A percentile compares a stretch with the other conserved stretches of the same genome.
These are phyloP conservation scores for Odontophorus gujanensis DNA, from an alignment of 2,113 vertebrate genomes.

Conservation along the genomic window DNA sequence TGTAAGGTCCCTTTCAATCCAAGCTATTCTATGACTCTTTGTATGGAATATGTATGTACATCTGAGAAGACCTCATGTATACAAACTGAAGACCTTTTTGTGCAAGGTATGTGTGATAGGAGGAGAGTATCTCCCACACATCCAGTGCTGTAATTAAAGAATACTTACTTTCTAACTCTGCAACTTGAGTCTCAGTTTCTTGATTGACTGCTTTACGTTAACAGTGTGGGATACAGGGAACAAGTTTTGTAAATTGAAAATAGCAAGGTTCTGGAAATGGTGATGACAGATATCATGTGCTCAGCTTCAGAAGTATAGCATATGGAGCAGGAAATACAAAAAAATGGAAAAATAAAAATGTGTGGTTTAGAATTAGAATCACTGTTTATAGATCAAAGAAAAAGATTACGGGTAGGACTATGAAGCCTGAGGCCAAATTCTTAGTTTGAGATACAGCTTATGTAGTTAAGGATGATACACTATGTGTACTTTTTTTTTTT, in stretches of 20 bases:
- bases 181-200: too few relatives aligned
- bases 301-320: background rate
- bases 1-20: too few relatives aligned
- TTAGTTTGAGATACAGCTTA: background rate
- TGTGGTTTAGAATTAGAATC: background rate
- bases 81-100: too few relatives aligned
- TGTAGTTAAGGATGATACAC: background rate
- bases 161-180: too few relatives aligned
- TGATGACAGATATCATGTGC: background rate
- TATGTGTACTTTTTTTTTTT: background rate
- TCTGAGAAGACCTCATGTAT: too few relatives aligned
- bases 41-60: too few relatives aligned
- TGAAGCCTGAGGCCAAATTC: background rate
- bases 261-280: background rate
- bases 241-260: background rate
- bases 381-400: background rate
- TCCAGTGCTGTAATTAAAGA: too few relatives aligned
- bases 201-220: too few relatives aligned
- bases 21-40: too few relatives aligned
- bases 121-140: too few relatives aligned
- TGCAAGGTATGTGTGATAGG: too few relatives aligned
- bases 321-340: background rate
- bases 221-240: background rate
- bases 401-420: background rate
- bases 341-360: background rate